Evolutionary conservation across 2,113 vertebrate species (phyloP).

Genomic region (Sarotherodon lohbergeri): DNA sequence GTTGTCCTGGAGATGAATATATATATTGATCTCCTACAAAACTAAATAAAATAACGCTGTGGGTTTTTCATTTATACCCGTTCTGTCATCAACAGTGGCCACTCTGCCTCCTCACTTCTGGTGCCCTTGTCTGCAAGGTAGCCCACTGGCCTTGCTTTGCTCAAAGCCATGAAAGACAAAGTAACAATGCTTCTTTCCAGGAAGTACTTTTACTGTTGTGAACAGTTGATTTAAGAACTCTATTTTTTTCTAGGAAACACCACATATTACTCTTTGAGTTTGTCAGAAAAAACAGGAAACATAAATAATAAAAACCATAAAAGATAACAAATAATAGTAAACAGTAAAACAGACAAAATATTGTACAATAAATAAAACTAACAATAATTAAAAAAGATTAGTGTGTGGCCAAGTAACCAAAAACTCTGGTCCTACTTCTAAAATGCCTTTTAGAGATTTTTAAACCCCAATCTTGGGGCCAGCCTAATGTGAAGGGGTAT

Average conservation of each 20-base stretch:
- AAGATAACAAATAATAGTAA: not conserved
- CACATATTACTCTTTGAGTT: not conserved
- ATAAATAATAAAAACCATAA: not conserved
- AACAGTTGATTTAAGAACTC: not conserved
- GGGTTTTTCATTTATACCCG: not conserved
- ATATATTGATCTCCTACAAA: not conserved
- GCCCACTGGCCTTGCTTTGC: not conserved
- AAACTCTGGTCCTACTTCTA: not conserved
- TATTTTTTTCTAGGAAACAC: not conserved
- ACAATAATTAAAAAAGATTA: not conserved
- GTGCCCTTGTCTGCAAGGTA: not conserved
- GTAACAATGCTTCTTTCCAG: not conserved
- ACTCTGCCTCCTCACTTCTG: not conserved
- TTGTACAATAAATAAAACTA: not conserved
- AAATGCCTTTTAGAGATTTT: not conserved
- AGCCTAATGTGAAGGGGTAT: not conserved
- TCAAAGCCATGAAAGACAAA: not conserved
- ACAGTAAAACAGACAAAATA: not conserved
- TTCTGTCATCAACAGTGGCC: not conserved
- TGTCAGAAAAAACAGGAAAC: not conserved
- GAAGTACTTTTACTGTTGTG: not conserved
- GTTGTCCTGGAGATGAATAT: not conserved
- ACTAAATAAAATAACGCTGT: not conserved
- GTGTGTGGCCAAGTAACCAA: not conserved
- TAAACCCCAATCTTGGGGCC: not conserved